Percentiles rank a stretch among this genome's conserved stretches.
Conservation (phyloP, 2,113 vertebrate genomes). For the Cyrtonyx montezumae region DNA sequence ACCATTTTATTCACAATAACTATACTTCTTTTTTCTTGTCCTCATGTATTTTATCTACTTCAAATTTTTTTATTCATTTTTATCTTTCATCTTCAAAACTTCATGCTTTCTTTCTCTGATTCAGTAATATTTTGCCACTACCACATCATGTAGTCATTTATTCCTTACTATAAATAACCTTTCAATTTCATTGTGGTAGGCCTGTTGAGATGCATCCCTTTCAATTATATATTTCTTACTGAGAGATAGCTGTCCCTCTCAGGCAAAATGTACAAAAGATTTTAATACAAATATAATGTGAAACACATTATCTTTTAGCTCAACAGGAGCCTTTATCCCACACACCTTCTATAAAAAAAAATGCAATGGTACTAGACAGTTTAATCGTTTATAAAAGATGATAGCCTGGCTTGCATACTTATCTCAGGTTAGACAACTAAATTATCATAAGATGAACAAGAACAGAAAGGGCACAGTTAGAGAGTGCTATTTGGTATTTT, state of each 20-base stretch:
- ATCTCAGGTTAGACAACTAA: conserved; percentile 1
- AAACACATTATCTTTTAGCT: conserved; percentile 22
- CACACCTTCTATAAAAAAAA: conserved; percentile 23
- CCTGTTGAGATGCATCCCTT: conserved; percentile 26
- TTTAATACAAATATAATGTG: conserved; percentile 8
- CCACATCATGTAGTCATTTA: neutral
- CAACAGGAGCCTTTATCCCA: neutral
- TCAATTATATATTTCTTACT: neutral
- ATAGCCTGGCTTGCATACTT: neutral
- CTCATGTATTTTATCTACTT: conserved; percentile 1
- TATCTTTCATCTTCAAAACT: conserved; percentile 24
- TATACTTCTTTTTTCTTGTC: neutral
- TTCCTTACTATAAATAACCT: conserved; percentile 56
- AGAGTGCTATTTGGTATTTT: neutral
- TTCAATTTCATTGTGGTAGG: neutral
- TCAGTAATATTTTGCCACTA: conserved; percentile 17
- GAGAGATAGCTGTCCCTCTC: neutral
- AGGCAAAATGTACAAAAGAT: conserved; percentile 11
- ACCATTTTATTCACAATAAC: conserved; percentile 16
- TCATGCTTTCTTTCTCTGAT: conserved; percentile 43
- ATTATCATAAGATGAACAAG: neutral
- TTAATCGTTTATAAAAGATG: neutral
- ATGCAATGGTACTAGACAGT: neutral
- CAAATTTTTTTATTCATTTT: conserved; percentile 28
- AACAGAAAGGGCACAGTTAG: neutral